phyloP scores from a whole-genome alignment of 2,888 invertebrate species.

The Calameuta idolon region DNA sequence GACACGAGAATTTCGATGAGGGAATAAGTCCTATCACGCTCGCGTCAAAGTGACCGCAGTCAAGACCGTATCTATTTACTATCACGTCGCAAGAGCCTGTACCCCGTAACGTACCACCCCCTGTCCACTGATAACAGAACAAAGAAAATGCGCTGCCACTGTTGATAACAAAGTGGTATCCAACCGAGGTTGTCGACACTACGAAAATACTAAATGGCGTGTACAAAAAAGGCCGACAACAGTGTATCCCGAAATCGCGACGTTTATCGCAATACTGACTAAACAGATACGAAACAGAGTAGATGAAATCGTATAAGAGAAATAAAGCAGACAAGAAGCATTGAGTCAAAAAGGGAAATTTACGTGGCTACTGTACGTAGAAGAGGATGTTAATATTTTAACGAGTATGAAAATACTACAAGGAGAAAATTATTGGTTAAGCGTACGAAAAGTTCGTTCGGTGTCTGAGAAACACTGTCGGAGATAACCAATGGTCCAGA shows the following conservation, averaged over 20 bases:
- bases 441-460: slow-evolving; percentile 11
- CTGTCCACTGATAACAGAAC: slow-evolving; percentile 41
- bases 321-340: not conserved
- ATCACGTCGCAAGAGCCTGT: not conserved
- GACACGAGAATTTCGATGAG: not conserved
- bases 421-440: not conserved
- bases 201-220: not conserved
- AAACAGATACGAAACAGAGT: not conserved
- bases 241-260: not conserved
- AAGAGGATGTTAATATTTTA: not conserved
- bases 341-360: not conserved
- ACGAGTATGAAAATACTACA: not conserved
- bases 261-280: not conserved
- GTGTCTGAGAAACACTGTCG: slow-evolving; percentile 49
- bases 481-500: slow-evolving; percentile 49
- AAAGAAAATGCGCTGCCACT: slow-evolving; percentile 34
- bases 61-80: slow-evolving; percentile 15
- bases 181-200: slow-evolving; percentile 8
- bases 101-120: slow-evolving; percentile 28
- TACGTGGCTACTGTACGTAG: not conserved
- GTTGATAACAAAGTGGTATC: slow-evolving; percentile 10
- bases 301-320: not conserved
- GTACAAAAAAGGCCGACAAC: not conserved
- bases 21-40: not conserved
- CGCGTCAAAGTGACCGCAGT: slow-evolving; percentile 9